Evolutionary conservation across 2,888 invertebrate species (phyloP).

Genomic region (Strigamia maritima): DNA sequence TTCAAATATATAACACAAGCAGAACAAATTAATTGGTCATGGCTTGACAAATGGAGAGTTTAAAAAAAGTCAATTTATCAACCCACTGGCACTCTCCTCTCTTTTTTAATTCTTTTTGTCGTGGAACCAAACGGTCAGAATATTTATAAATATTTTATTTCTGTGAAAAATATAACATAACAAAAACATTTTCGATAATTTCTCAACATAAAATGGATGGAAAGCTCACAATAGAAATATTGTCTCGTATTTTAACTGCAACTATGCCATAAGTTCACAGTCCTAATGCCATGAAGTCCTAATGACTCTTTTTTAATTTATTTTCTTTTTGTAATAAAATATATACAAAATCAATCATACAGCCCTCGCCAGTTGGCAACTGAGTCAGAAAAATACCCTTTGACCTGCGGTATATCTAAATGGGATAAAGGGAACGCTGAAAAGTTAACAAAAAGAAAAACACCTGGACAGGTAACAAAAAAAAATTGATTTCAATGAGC

Average conservation of each 20-base stretch:
- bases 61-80: slow-evolving; percentile 31
- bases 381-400: slow-evolving; percentile 2
- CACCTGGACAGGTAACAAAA: slow-evolving; percentile 22
- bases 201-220: too few species aligned
- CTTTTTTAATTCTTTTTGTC: not conserved
- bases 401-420: not conserved
- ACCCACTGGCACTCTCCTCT: not conserved
- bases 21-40: not conserved
- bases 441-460: slow-evolving; percentile 24
- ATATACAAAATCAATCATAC: not conserved
- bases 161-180: too few species aligned
- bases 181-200: too few species aligned
- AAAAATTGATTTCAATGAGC: slow-evolving; percentile 10
- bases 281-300: too few species aligned
- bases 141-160: not conserved
- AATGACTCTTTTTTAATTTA: not conserved
- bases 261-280: too few species aligned
- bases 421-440: slow-evolving; percentile 10
- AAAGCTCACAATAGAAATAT: too few species aligned
- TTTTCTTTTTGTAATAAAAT: not conserved
- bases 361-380: slow-evolving; percentile 22
- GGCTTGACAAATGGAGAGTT: not conserved
- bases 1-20: not conserved
- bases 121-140: not conserved
- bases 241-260: too few species aligned